Conservation (phyloP, 1,140 invertebrate genomes). For the Drosophila equinoxialis region DNA sequence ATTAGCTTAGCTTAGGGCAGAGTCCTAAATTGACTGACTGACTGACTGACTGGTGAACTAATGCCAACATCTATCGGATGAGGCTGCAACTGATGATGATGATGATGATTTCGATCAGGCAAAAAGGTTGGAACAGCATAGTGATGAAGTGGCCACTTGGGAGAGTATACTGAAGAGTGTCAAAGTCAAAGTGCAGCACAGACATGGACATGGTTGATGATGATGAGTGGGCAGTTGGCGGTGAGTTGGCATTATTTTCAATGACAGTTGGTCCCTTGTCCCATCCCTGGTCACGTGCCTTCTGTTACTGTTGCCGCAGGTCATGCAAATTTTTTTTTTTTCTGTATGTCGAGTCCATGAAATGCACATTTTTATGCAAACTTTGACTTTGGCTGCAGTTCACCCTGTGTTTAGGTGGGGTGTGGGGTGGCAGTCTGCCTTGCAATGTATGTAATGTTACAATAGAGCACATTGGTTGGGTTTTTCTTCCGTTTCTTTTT, state of each 20-base stretch:
- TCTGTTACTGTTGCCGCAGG: conserved; percentile 43
- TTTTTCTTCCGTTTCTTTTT: conserved; percentile 7
- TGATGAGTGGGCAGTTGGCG: conserved; percentile 67
- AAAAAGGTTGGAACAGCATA: background rate
- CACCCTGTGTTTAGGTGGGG: conserved; percentile 4
- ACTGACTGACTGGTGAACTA: conserved; percentile 7
- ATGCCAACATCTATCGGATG: conserved; percentile 3
- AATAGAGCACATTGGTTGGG: conserved; percentile 26
- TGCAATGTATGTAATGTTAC: conserved; percentile 29
- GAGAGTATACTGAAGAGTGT: conserved; percentile 37
- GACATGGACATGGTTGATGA: conserved; percentile 7
- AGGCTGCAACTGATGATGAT: background rate
- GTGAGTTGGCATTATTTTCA: conserved; percentile 56
- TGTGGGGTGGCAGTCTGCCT: conserved; percentile 28
- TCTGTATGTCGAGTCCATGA: conserved; percentile 31
- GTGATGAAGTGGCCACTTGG: conserved; percentile 50
- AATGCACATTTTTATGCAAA: conserved; percentile 40
- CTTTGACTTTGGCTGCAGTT: conserved; percentile 18
- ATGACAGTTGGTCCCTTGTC: conserved; percentile 46
- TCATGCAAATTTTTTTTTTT: conserved; percentile 50
- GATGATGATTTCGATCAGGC: background rate
- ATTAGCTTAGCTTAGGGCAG: conserved; percentile 61
- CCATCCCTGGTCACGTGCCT: conserved; percentile 17
- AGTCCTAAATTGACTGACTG: conserved; percentile 17
- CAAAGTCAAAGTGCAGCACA: conserved; percentile 50